phyloP scores from a whole-genome alignment of 1,140 invertebrate species.

The Lethrus apterus region DNA sequence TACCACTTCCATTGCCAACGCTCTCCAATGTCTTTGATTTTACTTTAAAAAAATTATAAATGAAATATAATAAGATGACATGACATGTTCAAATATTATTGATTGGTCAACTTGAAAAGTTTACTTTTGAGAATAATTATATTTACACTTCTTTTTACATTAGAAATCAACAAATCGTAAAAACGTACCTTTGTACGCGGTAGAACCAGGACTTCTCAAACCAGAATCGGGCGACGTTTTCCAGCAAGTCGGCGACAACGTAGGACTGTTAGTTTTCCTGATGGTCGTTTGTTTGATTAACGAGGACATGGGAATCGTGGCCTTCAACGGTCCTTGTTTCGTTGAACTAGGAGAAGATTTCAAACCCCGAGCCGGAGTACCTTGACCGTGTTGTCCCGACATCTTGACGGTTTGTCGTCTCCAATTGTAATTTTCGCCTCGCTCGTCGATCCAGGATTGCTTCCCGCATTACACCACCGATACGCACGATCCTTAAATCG shows the following conservation, averaged over 20 bases:
- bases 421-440: constrained; percentile 7
- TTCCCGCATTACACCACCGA: constrained; percentile 10
- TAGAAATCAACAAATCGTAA: neutral
- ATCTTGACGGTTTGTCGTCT: constrained; percentile 18
- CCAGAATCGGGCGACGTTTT: constrained; percentile 64
- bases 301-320: constrained; percentile 63
- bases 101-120: constrained; percentile 1
- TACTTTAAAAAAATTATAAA: constrained; percentile 41
- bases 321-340: constrained; percentile 65
- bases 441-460: constrained; percentile 1
- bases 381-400: constrained; percentile 24
- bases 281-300: constrained; percentile 55
- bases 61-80: constrained; percentile 12
- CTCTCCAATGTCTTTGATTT: constrained; percentile 55
- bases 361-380: constrained; percentile 50
- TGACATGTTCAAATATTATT: no score
- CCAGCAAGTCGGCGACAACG: constrained; percentile 56
- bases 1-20: constrained; percentile 39
- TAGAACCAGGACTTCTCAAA: constrained; percentile 62
- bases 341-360: constrained; percentile 60
- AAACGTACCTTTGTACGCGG: constrained; percentile 58
- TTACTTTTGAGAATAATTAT: no score
- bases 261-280: constrained; percentile 57
- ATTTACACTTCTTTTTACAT: no score
- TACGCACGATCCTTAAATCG: neutral